Evolutionary conservation across 2,797 vertebrate species (phyloP), one percentile per base, ranked within the genome.

Genomic region (Pipistrellus pygmaeus): DNA sequence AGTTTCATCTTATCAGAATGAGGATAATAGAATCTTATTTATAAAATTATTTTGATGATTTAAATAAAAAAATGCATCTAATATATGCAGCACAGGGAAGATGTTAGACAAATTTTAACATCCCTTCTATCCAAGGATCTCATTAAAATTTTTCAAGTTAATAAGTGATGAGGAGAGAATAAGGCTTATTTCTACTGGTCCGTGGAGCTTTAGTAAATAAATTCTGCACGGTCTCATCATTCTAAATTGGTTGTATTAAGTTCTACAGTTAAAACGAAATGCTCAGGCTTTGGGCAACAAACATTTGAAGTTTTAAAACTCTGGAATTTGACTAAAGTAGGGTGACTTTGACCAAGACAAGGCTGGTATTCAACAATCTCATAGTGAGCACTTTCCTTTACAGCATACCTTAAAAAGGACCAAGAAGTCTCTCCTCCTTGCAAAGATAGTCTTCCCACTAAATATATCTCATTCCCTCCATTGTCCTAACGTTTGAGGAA

Each of bases 91-190:
- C 11, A 57, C 18, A 55, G 23, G 15, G 15, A 88, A 88, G 13
- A 20, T 64, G 10, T 14, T 68, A 32, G 88, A 88, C 25, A 73
- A 53, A 89, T 69, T 8, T 91, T 78, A 77, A 2, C 14, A 55
- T 48, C 8, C 3, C 68, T 69, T 93, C 78, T 60, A 11, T 89
- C 44, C 5, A 15, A 87, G n/a, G 6, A 48, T 80, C 23, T 86
- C 71, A 94, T 80, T 85, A 71, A 6, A 9, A 55, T 32, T 88
- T 73, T 95, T 30, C 32, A 88, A 20, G 91, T 85, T 81, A 76
- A 55, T 90, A 53, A 92, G 32, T 53, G 8, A 53, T 72, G 78
- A 12, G 44, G 13, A 41, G 46, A 77, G 46, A 83, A 44, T 7
- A 88, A 77, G 14, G 2, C 10, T 85, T 68, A 87, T 14, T 8